Evolutionary conservation across 2,888 invertebrate genomes (phyloP).

Genomic region (Elgonia sp.): DNA sequence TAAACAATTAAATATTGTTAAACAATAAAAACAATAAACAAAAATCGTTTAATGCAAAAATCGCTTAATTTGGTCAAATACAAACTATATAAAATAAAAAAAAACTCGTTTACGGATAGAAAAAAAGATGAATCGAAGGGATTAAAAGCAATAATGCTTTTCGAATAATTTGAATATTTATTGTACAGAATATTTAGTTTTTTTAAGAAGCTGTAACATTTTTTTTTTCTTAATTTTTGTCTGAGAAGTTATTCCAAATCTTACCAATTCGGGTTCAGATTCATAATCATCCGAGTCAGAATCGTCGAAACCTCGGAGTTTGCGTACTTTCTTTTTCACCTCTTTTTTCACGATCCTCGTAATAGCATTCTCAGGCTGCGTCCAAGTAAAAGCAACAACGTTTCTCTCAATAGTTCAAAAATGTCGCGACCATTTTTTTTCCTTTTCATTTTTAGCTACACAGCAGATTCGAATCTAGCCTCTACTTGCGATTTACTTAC

Average conservation of each 20-base stretch:
- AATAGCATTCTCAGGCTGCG: slow-evolving; percentile 90
- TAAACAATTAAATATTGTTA: no score
- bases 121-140: no score
- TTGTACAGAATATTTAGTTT: no score
- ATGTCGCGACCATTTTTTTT: slow-evolving; percentile 20
- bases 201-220: no score
- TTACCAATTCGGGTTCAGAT: slow-evolving; percentile 90
- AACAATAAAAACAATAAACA: no score
- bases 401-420: slow-evolving; percentile 53
- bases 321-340: slow-evolving; percentile 87
- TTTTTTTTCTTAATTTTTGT: no score
- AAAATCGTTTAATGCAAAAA: no score
- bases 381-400: slow-evolving; percentile 55
- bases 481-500: slow-evolving; percentile 65
- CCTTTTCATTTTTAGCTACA: slow-evolving; percentile 7
- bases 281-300: slow-evolving; percentile 90
- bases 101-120: no score
- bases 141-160: no score
- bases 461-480: slow-evolving; percentile 46
- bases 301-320: slow-evolving; percentile 85
- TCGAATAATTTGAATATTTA: no score
- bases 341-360: slow-evolving; percentile 88
- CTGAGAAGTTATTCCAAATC: slow-evolving; percentile 26
- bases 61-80: no score
- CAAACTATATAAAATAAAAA: no score